These are phyloP conservation scores for Dromius quadrimaculatus DNA, from an alignment of 2,888 invertebrate species.

Conservation along the genomic window DNA sequence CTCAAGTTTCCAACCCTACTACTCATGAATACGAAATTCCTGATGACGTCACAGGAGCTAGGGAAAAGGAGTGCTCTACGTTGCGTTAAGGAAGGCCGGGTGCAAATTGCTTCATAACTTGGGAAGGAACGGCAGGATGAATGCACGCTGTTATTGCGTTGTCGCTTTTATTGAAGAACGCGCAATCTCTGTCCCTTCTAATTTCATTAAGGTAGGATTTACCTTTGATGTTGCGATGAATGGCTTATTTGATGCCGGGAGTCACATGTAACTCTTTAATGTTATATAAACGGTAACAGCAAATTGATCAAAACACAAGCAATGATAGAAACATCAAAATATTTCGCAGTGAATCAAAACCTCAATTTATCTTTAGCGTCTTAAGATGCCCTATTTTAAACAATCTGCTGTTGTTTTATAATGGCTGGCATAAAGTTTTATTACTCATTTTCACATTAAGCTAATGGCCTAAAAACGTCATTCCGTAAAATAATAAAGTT, in stretches of 20 bases:
- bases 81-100: slow-evolving; percentile 6
- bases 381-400: too few relatives aligned
- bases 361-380: too few relatives aligned
- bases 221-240: slow-evolving; percentile 50
- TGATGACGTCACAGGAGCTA: neutral
- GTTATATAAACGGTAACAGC: slow-evolving; percentile 5
- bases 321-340: neutral
- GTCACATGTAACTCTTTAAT: slow-evolving; percentile 45
- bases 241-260: slow-evolving; percentile 33
- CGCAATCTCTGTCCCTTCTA: slow-evolving; percentile 48
- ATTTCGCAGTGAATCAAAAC: neutral
- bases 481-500: slow-evolving; percentile 26
- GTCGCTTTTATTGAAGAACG: slow-evolving; percentile 40
- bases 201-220: slow-evolving; percentile 47
- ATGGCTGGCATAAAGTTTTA: slow-evolving; percentile 33
- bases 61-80: neutral
- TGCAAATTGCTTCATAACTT: slow-evolving; percentile 50
- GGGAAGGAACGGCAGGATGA: slow-evolving; percentile 14
- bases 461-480: slow-evolving; percentile 23
- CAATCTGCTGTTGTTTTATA: too few relatives aligned
- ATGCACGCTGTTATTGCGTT: neutral
- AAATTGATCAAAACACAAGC: slow-evolving; percentile 7
- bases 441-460: slow-evolving; percentile 19
- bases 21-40: slow-evolving; percentile 24
- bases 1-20: slow-evolving; percentile 5